phyloP scores from a whole-genome alignment of 2,888 invertebrate species.

The Apantesis nais region DNA sequence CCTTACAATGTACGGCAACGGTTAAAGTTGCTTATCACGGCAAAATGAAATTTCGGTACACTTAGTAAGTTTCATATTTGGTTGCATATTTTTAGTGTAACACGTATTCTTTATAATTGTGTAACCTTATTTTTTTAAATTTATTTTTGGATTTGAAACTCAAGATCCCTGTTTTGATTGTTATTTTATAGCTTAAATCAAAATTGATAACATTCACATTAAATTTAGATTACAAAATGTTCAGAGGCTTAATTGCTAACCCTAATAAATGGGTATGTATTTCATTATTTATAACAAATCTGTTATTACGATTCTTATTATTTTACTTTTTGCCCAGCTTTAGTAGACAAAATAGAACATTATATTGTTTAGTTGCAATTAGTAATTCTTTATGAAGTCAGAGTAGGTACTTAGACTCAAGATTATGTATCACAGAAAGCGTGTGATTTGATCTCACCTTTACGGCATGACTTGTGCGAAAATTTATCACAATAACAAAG shows the following conservation, averaged over 20 bases:
- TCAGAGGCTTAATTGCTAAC: not conserved
- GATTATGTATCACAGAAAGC: slow-evolving; percentile 33
- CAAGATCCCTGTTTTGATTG: slow-evolving; percentile 52
- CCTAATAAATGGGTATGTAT: not conserved
- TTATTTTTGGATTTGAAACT: slow-evolving; percentile 72
- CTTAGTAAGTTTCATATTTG: slow-evolving; percentile 47
- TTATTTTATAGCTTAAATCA: slow-evolving; percentile 53
- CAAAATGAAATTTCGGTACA: slow-evolving; percentile 58
- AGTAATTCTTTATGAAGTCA: not conserved
- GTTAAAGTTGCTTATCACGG: slow-evolving; percentile 62
- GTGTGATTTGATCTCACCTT: slow-evolving; percentile 33
- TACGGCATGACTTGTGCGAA: slow-evolving; percentile 33
- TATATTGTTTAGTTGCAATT: not conserved
- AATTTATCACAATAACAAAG: slow-evolving; percentile 43
- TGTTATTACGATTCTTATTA: not conserved
- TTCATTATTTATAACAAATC: not conserved
- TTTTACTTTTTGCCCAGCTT: not conserved
- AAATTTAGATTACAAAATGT: not conserved
- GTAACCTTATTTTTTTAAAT: slow-evolving; percentile 62
- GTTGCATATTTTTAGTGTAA: slow-evolving; percentile 44
- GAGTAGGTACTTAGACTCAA: not conserved
- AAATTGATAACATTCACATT: slow-evolving; percentile 34
- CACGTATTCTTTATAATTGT: slow-evolving; percentile 61
- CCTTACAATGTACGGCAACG: slow-evolving; percentile 81
- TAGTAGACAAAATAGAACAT: not conserved